Evolutionary conservation across 1,140 invertebrate genomes (phyloP), one percentile per base, ranked within the genome.

Genomic region (Tenebrio molitor): DNA sequence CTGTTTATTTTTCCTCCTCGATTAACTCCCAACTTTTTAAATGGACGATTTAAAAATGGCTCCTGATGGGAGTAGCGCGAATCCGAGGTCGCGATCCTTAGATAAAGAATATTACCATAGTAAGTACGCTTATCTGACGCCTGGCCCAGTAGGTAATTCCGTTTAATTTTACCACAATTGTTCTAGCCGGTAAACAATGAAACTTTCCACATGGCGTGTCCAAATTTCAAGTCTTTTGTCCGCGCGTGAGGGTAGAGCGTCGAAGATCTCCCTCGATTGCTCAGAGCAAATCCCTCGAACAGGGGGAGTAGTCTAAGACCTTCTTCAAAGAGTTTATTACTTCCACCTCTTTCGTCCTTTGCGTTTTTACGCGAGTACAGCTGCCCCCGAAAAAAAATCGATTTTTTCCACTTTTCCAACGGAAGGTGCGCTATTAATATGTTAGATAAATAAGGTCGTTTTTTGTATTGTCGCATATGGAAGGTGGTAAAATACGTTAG

Each of bases 401-500:
- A 58, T 58, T 58, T 58, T 58, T 58, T 58, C 23, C 12, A 58
- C 2, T 29, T 25, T 58, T 8, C 42, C n/a, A 53, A 19, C 46
- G n/a, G 50, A 58, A 58, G 50, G 50, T 58, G 50, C 15, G 50
- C 50, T 58, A 58, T 58, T 58, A 58, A 58, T 58, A 58, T 58
- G 50, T 58, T 58, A 58, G 50, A 58, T 58, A 58, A 58, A 58
- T 58, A 58, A 58, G 15, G 21, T 23, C 29, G 19, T 58, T 58
- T 58, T 58, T 58, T 58, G 50, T 58, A 58, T 58, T 58, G 50
- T 58, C 50, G n/a, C 50, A 58, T 58, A 58, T 58, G 50, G 23
- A 58, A 58, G 50, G 50, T 58, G 50, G 50, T 58, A 58, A 58
- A 58, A 58, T 58, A 58, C 50, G 50, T 58, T 58, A 12, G 23